Conservation (phyloP, 2,797 vertebrate species). For the Chelonia mydas region DNA sequence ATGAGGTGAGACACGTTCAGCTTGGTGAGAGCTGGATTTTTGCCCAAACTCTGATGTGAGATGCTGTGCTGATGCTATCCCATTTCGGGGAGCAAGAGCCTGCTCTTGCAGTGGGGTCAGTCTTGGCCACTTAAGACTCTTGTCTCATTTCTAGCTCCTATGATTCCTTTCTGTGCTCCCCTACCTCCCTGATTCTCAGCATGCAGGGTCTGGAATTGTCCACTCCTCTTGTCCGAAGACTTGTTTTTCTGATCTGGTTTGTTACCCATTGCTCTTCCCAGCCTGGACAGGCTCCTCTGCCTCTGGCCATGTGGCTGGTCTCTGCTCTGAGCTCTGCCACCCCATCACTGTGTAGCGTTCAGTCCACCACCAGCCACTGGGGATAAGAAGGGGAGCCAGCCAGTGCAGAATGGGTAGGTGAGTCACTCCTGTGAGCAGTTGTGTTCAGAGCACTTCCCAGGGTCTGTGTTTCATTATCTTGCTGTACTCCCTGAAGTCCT, state of each 20-base stretch:
- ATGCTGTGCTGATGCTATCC: not conserved
- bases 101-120: no score
- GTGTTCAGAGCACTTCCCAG: not conserved
- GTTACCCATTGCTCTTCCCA: not conserved
- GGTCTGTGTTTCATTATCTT: not conserved
- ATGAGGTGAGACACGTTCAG: no score
- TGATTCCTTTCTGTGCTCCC: not conserved
- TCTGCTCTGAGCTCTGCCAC: not conserved
- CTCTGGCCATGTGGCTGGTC: not conserved
- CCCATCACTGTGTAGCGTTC: not conserved
- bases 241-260: not conserved
- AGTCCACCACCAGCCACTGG: not conserved
- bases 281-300: not conserved
- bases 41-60: not conserved
- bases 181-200: not conserved
- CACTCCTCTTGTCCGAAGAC: not conserved
- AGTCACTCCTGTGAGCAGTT: conserved; percentile 2
- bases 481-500: conserved; percentile 34
- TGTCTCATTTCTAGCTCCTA: not conserved
- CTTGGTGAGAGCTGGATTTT: not conserved
- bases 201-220: not conserved
- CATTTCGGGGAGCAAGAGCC: not conserved
- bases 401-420: not conserved
- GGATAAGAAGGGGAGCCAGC: not conserved
- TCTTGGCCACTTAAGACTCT: not conserved